Evolutionary conservation across 2,888 invertebrate genomes (phyloP).

Genomic region (Luffia ferchaultella): DNA sequence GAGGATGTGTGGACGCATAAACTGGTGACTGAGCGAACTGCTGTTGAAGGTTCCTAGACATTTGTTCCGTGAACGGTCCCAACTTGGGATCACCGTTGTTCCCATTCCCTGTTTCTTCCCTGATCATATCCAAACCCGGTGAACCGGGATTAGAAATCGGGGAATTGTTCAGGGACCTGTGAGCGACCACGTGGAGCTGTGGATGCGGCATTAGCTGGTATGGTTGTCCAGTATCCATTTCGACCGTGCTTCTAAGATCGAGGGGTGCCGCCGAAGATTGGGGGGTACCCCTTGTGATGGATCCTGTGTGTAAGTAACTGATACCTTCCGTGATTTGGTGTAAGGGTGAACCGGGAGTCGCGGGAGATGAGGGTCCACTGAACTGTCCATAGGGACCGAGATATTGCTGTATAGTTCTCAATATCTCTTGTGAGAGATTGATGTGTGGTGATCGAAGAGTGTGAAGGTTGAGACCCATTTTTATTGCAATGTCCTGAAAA

Average conservation of each 20-base stretch:
- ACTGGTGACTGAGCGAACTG: slow-evolving; percentile 30
- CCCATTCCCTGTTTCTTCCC: slow-evolving; percentile 67
- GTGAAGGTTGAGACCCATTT: slow-evolving; percentile 62
- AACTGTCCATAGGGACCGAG: slow-evolving; percentile 31
- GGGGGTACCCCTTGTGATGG: slow-evolving; percentile 79
- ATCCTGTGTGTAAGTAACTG: slow-evolving; percentile 78
- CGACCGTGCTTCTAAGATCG: slow-evolving; percentile 57
- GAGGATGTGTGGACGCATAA: slow-evolving; percentile 68
- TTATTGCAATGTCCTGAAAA: slow-evolving; percentile 51
- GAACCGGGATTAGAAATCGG: slow-evolving; percentile 71
- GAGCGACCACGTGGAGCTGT: slow-evolving; percentile 49
- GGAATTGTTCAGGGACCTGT: slow-evolving; percentile 67
- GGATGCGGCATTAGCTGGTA: slow-evolving; percentile 53
- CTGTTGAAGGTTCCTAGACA: slow-evolving; percentile 31
- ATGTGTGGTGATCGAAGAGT: slow-evolving; percentile 29
- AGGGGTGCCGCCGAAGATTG: slow-evolving; percentile 63
- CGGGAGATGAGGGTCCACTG: slow-evolving; percentile 20
- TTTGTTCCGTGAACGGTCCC: slow-evolving; percentile 22
- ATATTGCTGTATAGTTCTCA: slow-evolving; percentile 33
- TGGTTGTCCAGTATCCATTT: slow-evolving; percentile 56
- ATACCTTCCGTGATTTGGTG: slow-evolving; percentile 75
- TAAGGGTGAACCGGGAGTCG: slow-evolving; percentile 54
- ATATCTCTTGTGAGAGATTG: slow-evolving; percentile 37
- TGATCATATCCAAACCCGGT: slow-evolving; percentile 78
- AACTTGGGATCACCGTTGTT: slow-evolving; percentile 22